Evolutionary conservation across 1,140 invertebrate genomes (phyloP), one percentile per base, ranked within the genome.

Genomic region (Mycetomoellerius zeteki): DNA sequence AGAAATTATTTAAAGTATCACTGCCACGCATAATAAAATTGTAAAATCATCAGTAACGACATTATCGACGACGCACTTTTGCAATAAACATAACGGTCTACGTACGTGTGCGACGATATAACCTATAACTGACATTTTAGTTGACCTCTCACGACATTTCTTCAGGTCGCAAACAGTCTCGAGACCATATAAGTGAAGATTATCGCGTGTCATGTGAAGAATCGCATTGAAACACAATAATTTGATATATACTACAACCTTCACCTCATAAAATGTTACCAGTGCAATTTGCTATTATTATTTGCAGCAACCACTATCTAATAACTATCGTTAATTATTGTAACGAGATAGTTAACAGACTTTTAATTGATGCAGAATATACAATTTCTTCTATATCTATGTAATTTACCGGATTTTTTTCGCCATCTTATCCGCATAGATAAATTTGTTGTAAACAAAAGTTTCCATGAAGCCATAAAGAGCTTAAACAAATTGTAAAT

Each of bases 101-200:
- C 16, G 64, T 89, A 80, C 86, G 85, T 58, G 56, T 58, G 75
- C 67, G 86, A 89, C 54, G 84, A 89, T 86, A 77, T 76, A 80
- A 85, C 67, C 67, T 78, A 80, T 58, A 27, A 24, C 69, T 90
- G 88, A 90, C 86, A 88, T 90, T 90, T 86, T 21, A 33, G 69
- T 69, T 77, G 87, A 90, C 88, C 88, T 84, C 86, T 62, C 75
- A 10, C 71, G 60, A 90, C 65, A 77, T 88, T 90, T 78, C 76
- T 81, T 62, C 33, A 62, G 88, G 86, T 82, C 30, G 33, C 64
- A 65, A 88, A 37, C 21, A 71, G 43, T 50, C 19, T 69, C 58
- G 71, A 60, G 71, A 58, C 19, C 60, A 47, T 24, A n/a, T 58
- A 16, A 62, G 12, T 47, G 80, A 85, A 81, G 69, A 33, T 88